Conservation (phyloP, 2,888 invertebrate genomes). For the Ophion costatus region DNA sequence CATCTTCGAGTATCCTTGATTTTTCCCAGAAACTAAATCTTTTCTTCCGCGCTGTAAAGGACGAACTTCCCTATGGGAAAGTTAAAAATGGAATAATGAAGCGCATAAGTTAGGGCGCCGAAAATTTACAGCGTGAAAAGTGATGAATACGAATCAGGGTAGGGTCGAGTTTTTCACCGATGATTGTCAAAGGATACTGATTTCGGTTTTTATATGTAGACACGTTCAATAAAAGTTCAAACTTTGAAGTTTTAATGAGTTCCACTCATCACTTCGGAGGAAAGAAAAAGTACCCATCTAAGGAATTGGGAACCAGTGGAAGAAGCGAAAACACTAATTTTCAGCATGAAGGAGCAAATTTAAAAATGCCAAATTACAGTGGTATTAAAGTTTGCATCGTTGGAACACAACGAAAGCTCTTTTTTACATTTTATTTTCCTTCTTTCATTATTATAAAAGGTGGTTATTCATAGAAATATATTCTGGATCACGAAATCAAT, state of each 20-base stretch:
- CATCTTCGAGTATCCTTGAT: neutral
- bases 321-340: neutral
- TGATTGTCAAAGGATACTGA: neutral
- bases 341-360: neutral
- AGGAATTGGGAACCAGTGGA: neutral
- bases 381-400: no score
- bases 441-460: no score
- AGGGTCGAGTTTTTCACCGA: neutral
- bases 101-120: neutral
- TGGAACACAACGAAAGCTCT: no score
- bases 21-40: neutral
- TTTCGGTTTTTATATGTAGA: neutral
- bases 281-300: neutral
- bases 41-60: neutral
- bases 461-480: no score
- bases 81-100: neutral
- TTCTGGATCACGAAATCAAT: no score
- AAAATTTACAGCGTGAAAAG: neutral
- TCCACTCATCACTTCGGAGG: neutral
- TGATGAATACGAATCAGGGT: neutral
- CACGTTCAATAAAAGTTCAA: neutral
- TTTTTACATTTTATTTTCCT: no score
- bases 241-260: neutral
- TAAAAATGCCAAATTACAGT: no score
- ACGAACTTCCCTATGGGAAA: neutral